Conservation (phyloP, 2,888 invertebrate genomes). For the Nomada hirtipes region DNA sequence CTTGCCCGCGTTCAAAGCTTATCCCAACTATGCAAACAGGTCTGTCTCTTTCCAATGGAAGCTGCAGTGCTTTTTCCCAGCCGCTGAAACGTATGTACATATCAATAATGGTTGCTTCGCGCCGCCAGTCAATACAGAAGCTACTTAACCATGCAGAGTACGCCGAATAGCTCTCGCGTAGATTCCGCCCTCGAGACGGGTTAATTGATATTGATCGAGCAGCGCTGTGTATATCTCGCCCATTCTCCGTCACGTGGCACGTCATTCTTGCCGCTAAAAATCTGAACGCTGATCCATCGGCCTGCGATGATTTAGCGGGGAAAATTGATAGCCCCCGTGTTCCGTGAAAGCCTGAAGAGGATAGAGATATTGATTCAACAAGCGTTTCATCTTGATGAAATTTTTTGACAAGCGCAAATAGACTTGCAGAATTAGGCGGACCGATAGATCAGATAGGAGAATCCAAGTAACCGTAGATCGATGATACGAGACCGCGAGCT, state of each 20-base stretch:
- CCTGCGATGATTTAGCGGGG: not conserved
- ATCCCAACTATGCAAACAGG: not conserved
- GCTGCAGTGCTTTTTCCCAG: not conserved
- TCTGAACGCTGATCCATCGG: not conserved
- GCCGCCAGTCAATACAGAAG: not conserved
- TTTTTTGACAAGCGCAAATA: not conserved
- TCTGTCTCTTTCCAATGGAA: not conserved
- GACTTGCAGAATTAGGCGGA: not conserved
- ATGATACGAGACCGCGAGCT: no score
- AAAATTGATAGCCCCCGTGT: no score
- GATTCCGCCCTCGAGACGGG: slow-evolving; percentile 23
- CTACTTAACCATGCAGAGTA: slow-evolving; percentile 22
- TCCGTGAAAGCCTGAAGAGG: not conserved
- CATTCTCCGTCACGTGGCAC: not conserved
- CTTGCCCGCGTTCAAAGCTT: no score
- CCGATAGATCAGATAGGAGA: not conserved
- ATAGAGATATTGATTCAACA: no score
- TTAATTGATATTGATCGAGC: slow-evolving; percentile 45
- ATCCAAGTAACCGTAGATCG: not conserved
- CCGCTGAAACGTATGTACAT: not conserved
- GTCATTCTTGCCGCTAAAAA: slow-evolving; percentile 8
- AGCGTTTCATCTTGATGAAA: not conserved
- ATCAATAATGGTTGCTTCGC: slow-evolving; percentile 14
- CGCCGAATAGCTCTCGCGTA: slow-evolving; percentile 10
- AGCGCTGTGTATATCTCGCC: not conserved